Evolutionary conservation across 1,140 invertebrate genomes (phyloP).

Genomic region (Bombus breviceps): DNA sequence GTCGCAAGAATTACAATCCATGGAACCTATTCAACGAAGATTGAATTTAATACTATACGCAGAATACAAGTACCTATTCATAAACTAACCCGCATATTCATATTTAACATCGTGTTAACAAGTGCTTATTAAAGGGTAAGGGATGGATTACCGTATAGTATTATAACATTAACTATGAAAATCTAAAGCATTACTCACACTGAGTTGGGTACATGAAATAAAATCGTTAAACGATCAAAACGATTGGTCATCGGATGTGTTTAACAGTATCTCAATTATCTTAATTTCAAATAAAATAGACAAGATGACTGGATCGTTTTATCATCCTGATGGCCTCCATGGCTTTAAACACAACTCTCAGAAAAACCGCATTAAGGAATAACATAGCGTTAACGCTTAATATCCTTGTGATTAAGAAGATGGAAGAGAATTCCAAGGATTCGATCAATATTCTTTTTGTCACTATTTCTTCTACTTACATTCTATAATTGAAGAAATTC

Average conservation of each 20-base stretch:
- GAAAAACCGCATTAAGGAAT: too few species aligned
- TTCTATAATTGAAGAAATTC: too few species aligned
- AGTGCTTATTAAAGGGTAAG: not conserved
- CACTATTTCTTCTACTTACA: too few species aligned
- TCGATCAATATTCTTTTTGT: too few species aligned
- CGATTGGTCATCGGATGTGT: not conserved
- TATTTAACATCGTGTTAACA: not conserved
- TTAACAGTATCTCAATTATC: not conserved
- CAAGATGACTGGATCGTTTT: too few species aligned
- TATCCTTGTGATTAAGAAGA: too few species aligned
- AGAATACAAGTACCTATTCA: not conserved
- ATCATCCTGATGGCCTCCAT: too few species aligned
- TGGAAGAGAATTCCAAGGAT: too few species aligned
- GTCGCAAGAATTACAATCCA: not conserved
- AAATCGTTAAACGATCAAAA: not conserved
- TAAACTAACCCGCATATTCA: not conserved
- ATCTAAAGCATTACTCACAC: not conserved
- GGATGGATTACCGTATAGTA: not conserved
- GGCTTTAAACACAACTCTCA: too few species aligned
- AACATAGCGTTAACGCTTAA: too few species aligned
- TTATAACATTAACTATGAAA: not conserved
- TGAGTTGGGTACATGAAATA: too few species aligned
- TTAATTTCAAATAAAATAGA: not conserved
- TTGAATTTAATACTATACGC: not conserved
- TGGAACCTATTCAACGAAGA: not conserved